These are phyloP conservation scores for Himantopus leucocephalus DNA, from an alignment of 2,113 vertebrate genomes.

Conservation along the genomic window DNA sequence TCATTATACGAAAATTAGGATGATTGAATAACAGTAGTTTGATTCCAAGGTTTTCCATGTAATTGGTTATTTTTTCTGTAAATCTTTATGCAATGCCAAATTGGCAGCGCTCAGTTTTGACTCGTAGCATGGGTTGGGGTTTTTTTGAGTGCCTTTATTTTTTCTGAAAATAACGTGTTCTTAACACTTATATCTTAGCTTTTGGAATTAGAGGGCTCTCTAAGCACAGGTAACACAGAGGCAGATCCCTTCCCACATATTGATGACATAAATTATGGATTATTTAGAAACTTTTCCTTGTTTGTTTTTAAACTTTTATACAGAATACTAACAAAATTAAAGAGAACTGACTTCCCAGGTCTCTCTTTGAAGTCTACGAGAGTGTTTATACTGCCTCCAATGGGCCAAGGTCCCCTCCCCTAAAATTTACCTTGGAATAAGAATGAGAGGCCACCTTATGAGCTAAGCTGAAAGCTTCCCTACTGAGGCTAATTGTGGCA, in stretches of 20 bases:
- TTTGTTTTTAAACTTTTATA: neutral
- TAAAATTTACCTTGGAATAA: neutral
- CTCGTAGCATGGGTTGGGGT: neutral
- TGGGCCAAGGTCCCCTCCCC: neutral
- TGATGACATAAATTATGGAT: neutral
- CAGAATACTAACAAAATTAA: neutral
- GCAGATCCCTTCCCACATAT: neutral
- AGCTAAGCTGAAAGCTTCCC: neutral
- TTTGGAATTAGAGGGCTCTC: neutral
- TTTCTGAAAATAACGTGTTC: neutral
- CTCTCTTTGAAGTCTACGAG: neutral
- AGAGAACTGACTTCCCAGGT: neutral
- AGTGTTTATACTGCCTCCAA: neutral
- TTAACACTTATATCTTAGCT: neutral
- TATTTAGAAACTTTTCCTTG: neutral
- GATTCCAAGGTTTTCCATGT: neutral
- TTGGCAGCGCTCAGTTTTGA: slow-evolving; percentile 5
- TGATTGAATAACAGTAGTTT: slow-evolving; percentile 36
- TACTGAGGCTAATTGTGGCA: neutral
- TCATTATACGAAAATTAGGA: slow-evolving; percentile 19
- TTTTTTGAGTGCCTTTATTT: neutral
- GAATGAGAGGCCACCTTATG: neutral
- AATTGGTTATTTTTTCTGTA: neutral
- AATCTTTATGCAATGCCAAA: slow-evolving; percentile 4
- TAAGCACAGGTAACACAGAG: neutral